A percentile compares a stretch with the other conserved stretches of the same genome.
These are phyloP conservation scores for Hypomecis atomaria DNA, from an alignment of 2,888 invertebrate species.

Conservation along the genomic window DNA sequence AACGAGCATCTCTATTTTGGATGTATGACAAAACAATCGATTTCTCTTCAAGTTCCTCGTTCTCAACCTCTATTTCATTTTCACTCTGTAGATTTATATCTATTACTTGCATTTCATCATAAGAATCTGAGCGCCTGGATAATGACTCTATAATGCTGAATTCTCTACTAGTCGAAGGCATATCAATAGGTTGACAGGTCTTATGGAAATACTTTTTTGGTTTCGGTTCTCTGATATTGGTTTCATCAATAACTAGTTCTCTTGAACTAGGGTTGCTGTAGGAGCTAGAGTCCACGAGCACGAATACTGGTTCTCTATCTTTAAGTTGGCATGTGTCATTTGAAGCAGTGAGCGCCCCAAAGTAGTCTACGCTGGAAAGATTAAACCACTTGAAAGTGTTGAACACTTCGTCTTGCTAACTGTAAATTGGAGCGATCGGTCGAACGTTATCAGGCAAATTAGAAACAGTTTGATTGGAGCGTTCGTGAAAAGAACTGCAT, in stretches of 20 bases:
- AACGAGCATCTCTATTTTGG: constrained; percentile 53
- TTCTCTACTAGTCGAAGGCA: constrained; percentile 59
- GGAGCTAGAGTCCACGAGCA: constrained; percentile 58
- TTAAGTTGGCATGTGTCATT: constrained; percentile 46
- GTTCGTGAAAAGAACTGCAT: constrained; percentile 44
- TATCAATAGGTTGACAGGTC: constrained; percentile 47
- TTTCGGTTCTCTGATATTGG: constrained; percentile 43
- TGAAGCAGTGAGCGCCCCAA: constrained; percentile 47
- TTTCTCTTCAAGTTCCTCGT: constrained; percentile 50
- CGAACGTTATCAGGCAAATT: constrained; percentile 57
- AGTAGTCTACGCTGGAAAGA: constrained; percentile 65
- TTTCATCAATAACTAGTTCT: constrained; percentile 52
- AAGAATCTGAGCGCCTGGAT: constrained; percentile 50
- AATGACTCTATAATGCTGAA: constrained; percentile 31
- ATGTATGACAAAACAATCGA: constrained; percentile 65
- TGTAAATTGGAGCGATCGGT: constrained; percentile 36
- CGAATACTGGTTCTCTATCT: constrained; percentile 56
- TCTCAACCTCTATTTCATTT: constrained; percentile 52
- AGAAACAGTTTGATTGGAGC: constrained; percentile 56
- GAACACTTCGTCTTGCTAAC: constrained; percentile 45
- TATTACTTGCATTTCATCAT: constrained; percentile 58
- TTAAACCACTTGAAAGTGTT: constrained; percentile 57
- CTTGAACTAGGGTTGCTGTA: constrained; percentile 56
- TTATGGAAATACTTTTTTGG: constrained; percentile 47
- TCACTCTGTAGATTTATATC: constrained; percentile 64